These are phyloP conservation scores for Oncorhynchus gorbuscha DNA, from an alignment of 2,113 vertebrate species.

Conservation along the genomic window DNA sequence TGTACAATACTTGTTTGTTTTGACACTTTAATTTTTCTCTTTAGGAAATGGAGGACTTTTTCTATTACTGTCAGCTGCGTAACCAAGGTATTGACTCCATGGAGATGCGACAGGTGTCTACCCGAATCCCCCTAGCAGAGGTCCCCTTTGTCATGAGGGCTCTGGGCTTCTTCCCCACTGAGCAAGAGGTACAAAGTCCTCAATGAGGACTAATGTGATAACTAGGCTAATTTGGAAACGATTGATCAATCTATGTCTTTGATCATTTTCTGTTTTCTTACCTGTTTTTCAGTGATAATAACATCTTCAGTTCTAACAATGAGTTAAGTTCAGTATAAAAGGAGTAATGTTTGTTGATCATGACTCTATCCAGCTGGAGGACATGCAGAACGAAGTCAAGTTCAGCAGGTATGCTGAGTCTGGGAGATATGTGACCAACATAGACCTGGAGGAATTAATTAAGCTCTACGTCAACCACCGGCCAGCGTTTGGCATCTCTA, in stretches of 20 bases:
- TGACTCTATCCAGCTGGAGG: slow-evolving; percentile 76
- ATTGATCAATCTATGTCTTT: not conserved
- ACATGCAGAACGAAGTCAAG: slow-evolving; percentile 89
- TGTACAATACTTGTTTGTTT: not conserved
- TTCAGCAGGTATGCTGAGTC: slow-evolving; percentile 85
- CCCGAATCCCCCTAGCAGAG: slow-evolving; percentile 80
- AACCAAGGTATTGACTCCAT: slow-evolving; percentile 77
- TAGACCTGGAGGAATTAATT: slow-evolving; percentile 85
- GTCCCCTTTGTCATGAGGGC: slow-evolving; percentile 88
- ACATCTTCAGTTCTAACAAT: not conserved
- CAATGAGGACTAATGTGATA: not conserved
- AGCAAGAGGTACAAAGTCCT: slow-evolving; percentile 81
- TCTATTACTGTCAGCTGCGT: slow-evolving; percentile 87
- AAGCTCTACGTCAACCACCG: slow-evolving; percentile 90
- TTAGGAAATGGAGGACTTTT: slow-evolving; percentile 91
- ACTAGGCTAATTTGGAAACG: not conserved
- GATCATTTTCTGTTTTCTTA: not conserved
- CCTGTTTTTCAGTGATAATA: not conserved
- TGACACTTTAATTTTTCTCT: slow-evolving; percentile 28
- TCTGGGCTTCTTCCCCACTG: slow-evolving; percentile 87
- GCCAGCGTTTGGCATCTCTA: slow-evolving; percentile 78
- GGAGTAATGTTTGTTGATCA: not conserved
- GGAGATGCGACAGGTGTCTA: slow-evolving; percentile 78
- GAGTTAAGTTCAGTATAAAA: too few species aligned
- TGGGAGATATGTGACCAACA: slow-evolving; percentile 78